These are phyloP conservation scores for Lonchura striata DNA, from an alignment of 2,113 vertebrate species.

Conservation along the genomic window DNA sequence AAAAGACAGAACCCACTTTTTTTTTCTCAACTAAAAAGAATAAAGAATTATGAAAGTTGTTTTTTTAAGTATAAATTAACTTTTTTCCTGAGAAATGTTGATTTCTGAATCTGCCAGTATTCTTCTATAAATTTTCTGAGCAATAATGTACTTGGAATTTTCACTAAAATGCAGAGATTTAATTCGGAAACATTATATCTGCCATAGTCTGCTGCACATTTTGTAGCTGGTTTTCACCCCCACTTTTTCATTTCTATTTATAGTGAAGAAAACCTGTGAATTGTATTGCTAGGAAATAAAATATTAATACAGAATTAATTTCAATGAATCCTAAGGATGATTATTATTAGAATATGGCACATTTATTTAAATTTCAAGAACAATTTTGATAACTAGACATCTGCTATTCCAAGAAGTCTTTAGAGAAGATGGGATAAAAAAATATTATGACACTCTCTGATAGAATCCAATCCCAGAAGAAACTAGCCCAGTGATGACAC, in stretches of 20 bases:
- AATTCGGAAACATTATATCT: not conserved
- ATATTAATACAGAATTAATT: not conserved
- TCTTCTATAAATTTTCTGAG: not conserved
- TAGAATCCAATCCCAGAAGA: not conserved
- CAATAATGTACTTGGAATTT: not conserved
- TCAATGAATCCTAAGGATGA: not conserved
- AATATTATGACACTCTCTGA: not conserved
- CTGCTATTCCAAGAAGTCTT: not conserved
- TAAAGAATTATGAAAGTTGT: not conserved
- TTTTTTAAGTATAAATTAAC: rapidly evolving
- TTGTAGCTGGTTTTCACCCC: not conserved
- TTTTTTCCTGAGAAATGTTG: not conserved
- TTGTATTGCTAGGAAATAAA: not conserved
- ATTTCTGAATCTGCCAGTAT: not conserved
- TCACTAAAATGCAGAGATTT: not conserved
- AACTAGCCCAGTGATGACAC: not conserved
- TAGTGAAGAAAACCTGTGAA: not conserved
- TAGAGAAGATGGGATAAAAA: not conserved
- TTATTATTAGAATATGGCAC: not conserved
- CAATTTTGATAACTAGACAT: not conserved
- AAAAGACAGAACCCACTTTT: not conserved
- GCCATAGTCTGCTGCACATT: not conserved
- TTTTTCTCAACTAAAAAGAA: not conserved
- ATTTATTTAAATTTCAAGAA: not conserved
- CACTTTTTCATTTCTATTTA: not conserved